Percentiles rank a stretch among this genome's conserved stretches.
Evolutionary conservation across 2,888 invertebrate species (phyloP).

Genomic region (Iselma pallidipennis): DNA sequence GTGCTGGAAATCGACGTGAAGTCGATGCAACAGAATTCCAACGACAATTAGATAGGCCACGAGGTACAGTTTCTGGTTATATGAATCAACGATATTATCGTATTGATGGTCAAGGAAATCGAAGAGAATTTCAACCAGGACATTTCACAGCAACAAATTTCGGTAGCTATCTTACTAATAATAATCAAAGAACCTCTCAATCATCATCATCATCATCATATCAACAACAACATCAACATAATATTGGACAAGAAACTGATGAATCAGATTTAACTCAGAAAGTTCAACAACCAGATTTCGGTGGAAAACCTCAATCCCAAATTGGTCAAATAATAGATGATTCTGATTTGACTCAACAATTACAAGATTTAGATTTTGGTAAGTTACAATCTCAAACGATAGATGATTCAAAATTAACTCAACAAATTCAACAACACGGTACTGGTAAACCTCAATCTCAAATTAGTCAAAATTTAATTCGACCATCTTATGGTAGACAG

Average conservation of each 20-base stretch:
- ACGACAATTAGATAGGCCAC: neutral
- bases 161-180: too few relatives aligned
- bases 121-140: neutral
- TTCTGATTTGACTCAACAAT: neutral
- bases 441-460: constrained; percentile 5
- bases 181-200: neutral
- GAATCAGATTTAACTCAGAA: neutral
- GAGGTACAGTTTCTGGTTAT: neutral
- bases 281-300: neutral
- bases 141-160: neutral
- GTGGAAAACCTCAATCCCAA: neutral
- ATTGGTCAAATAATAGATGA: neutral
- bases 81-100: neutral
- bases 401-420: constrained; percentile 1
- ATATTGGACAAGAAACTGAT: neutral
- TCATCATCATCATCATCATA: too few relatives aligned
- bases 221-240: neutral
- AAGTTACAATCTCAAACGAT: neutral
- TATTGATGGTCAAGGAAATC: neutral
- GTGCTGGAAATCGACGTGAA: neutral
- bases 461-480: constrained; percentile 33
- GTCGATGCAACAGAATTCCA: neutral
- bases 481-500: too few relatives aligned
- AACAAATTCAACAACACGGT: constrained; percentile 5
- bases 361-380: neutral